Conservation (phyloP, 2,797 vertebrate genomes). For the Melanotaenia parkinsoni region DNA sequence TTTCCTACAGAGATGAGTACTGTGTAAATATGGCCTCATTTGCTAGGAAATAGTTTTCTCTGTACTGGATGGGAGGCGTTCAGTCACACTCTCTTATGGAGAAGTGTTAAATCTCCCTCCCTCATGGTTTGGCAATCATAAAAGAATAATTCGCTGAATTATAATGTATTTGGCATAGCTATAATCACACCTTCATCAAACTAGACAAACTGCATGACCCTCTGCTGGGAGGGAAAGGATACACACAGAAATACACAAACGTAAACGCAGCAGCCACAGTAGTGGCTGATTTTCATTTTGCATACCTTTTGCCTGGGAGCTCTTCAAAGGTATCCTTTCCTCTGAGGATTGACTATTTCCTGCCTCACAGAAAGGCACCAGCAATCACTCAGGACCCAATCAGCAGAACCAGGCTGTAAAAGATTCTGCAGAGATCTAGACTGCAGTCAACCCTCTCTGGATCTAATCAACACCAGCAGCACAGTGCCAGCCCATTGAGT, state of each 20-base stretch:
- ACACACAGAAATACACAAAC: constrained; percentile 30
- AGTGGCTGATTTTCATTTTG: constrained; percentile 30
- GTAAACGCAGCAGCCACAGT: constrained; percentile 16
- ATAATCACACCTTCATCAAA: constrained; percentile 22
- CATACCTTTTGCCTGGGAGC: constrained; percentile 47
- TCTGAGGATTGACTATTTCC: constrained; percentile 38
- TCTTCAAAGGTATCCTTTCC: constrained; percentile 60
- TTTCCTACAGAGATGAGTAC: constrained; percentile 7
- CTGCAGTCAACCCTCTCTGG: constrained; percentile 53
- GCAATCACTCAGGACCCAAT: constrained; percentile 69
- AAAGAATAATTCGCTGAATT: constrained; percentile 36
- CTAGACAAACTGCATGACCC: constrained; percentile 14
- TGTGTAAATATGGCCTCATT: constrained; percentile 47
- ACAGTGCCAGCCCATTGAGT: constrained; percentile 37
- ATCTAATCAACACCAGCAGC: constrained; percentile 69
- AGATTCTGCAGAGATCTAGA: constrained; percentile 36
- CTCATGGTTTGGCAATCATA: constrained; percentile 23
- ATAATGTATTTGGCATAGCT: constrained; percentile 45
- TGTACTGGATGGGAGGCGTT: constrained; percentile 35
- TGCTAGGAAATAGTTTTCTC: constrained; percentile 27
- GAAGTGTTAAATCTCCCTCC: constrained; percentile 21
- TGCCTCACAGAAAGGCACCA: constrained; percentile 32
- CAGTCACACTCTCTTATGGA: constrained; percentile 28
- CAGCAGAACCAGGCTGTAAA: constrained; percentile 54
- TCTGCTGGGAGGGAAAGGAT: constrained; percentile 38